These are phyloP conservation scores for Bujurquina vittata DNA, from an alignment of 2,113 vertebrate species.

Conservation along the genomic window DNA sequence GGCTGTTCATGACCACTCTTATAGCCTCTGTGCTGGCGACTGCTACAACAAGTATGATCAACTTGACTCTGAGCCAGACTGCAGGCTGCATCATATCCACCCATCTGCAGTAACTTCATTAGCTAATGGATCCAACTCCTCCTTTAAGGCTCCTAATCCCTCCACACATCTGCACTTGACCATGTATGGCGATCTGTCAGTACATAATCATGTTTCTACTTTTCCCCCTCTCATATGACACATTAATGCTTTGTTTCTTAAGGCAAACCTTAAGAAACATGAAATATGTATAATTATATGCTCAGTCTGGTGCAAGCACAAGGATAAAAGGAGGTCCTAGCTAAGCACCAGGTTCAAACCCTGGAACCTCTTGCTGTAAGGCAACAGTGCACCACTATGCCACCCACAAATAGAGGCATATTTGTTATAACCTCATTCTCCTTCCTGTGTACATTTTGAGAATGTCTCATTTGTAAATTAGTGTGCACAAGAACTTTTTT, in stretches of 20 bases:
- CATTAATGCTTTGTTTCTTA: background rate
- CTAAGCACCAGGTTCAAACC: background rate
- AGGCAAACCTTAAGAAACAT: no score
- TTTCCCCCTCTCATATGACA: background rate
- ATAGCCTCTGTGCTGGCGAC: constrained; percentile 10
- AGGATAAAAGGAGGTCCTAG: no score
- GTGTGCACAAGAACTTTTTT: background rate
- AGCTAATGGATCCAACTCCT: constrained; percentile 70
- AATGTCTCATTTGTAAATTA: background rate
- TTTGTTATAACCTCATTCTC: background rate
- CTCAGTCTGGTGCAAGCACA: background rate
- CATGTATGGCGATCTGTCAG: background rate
- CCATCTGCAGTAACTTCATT: constrained; percentile 77
- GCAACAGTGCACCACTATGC: background rate
- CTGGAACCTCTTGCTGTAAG: background rate
- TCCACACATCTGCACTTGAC: constrained; percentile 16
- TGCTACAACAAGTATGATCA: constrained; percentile 13
- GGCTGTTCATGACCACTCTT: background rate
- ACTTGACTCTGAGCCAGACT: constrained; percentile 54
- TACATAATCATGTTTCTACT: constrained; percentile 11
- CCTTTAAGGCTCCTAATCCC: constrained; percentile 10
- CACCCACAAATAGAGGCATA: background rate
- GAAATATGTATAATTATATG: no score
- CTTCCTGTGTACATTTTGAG: background rate
- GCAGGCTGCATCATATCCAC: constrained; percentile 44